phyloP scores from a whole-genome alignment of 1,140 invertebrate species.

The Drosophila tristis region DNA sequence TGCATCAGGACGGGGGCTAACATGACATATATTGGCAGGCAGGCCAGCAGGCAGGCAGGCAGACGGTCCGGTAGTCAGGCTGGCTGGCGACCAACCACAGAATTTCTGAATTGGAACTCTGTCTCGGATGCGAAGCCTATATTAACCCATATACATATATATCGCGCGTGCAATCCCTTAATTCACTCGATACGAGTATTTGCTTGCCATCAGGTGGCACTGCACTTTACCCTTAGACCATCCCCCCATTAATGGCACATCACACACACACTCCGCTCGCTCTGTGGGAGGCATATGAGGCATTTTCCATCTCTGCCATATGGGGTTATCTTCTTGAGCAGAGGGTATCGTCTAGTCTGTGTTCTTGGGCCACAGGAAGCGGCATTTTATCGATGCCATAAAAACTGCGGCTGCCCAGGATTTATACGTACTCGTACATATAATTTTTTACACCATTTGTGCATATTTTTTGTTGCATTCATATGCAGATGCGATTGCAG shows the following conservation, averaged over 20 bases:
- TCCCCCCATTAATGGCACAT: neutral
- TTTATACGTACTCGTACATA: conserved; percentile 9
- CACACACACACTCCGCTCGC: neutral
- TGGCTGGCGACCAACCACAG: neutral
- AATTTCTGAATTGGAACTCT: neutral
- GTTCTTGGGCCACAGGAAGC: neutral
- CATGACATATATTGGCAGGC: conserved; percentile 39
- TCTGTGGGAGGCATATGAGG: no score
- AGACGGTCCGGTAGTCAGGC: neutral
- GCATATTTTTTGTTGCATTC: conserved; percentile 6
- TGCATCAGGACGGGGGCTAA: conserved; percentile 38
- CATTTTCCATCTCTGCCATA: neutral
- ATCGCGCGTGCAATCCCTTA: conserved; percentile 13
- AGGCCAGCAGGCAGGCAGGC: neutral
- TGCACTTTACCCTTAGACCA: neutral
- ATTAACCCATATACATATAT: conserved; percentile 10
- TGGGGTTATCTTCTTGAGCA: no score
- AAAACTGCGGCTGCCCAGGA: conserved; percentile 29
- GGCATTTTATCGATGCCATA: conserved; percentile 31
- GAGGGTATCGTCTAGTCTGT: conserved; percentile 8
- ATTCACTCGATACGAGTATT: conserved; percentile 25
- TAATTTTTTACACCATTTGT: conserved; percentile 32
- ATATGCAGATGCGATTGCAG: conserved; percentile 33
- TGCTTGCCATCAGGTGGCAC: conserved; percentile 7
- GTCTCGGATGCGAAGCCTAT: conserved; percentile 3